Percentiles rank a stretch among this genome's conserved stretches.
Evolutionary conservation across 2,797 vertebrate genomes (phyloP).

Genomic region (Sebastes baramenuke): DNA sequence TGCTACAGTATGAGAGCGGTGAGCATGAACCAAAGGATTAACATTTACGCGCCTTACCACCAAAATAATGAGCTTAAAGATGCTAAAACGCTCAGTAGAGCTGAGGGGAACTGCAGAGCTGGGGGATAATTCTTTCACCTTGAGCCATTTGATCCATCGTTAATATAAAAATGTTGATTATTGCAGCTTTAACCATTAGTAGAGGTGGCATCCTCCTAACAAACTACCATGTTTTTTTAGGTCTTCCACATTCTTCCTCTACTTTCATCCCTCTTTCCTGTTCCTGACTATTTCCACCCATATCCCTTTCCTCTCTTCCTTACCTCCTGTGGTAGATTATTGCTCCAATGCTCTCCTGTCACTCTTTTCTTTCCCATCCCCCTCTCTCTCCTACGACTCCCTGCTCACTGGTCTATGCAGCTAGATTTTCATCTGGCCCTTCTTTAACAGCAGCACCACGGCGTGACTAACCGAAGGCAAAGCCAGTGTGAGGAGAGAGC

Average conservation of each 20-base stretch:
- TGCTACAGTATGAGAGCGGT: no score
- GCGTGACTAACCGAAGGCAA: slow-evolving; percentile 54
- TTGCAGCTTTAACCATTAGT: background rate
- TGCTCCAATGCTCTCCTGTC: slow-evolving; percentile 18
- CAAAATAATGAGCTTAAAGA: background rate
- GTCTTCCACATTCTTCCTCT: slow-evolving; percentile 26
- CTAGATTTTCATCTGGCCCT: slow-evolving; percentile 40
- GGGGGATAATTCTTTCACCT: background rate
- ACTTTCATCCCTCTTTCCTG: slow-evolving; percentile 39
- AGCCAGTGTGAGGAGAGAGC: slow-evolving; percentile 43
- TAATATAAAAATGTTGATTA: background rate
- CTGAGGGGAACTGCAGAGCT: background rate
- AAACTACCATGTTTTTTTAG: slow-evolving; percentile 9
- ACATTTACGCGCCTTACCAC: background rate
- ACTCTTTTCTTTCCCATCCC: slow-evolving; percentile 29
- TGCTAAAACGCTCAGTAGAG: background rate
- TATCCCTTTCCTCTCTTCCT: slow-evolving; percentile 36
- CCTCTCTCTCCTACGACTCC: background rate
- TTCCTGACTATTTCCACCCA: slow-evolving; percentile 30
- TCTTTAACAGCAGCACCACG: slow-evolving; percentile 24
- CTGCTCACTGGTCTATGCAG: slow-evolving; percentile 7
- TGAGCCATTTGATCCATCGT: no score
- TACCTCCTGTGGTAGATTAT: slow-evolving; percentile 42
- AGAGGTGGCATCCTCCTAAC: background rate
- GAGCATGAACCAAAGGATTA: no score